These are phyloP conservation scores for Diabrotica virgifera DNA, from an alignment of 1,140 invertebrate species.

Conservation along the genomic window DNA sequence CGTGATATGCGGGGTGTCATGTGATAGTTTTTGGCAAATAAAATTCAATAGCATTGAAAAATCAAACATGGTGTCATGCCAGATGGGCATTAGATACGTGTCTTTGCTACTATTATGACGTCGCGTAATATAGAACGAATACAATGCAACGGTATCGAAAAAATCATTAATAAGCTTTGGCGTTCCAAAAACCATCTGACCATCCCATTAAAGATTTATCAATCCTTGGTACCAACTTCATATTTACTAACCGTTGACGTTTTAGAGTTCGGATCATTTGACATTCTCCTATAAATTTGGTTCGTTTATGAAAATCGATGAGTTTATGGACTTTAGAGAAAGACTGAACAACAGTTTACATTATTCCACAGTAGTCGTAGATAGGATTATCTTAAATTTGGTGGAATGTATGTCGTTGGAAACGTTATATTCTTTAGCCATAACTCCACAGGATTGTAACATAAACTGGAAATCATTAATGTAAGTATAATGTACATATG, in stretches of 20 bases:
- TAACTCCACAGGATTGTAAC: constrained; percentile 50
- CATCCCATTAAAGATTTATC: no score
- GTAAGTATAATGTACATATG: constrained; percentile 23
- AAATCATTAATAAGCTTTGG: no score
- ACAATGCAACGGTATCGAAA: no score
- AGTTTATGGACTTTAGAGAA: constrained; percentile 83
- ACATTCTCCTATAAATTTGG: constrained; percentile 92
- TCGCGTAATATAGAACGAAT: neutral
- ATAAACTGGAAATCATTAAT: constrained; percentile 52
- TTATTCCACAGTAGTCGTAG: constrained; percentile 70
- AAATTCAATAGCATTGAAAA: no score
- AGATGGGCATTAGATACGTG: no score
- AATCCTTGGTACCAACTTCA: no score
- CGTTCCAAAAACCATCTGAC: no score
- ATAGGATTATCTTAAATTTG: constrained; percentile 76
- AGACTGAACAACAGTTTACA: constrained; percentile 80
- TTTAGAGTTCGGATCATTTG: constrained; percentile 84
- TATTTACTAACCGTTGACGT: neutral
- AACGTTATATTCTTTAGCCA: constrained; percentile 46
- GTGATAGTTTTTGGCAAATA: no score
- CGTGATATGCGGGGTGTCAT: no score
- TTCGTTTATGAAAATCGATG: constrained; percentile 87
- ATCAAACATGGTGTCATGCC: no score
- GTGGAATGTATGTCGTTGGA: constrained; percentile 52
- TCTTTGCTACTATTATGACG: neutral